Evolutionary conservation across 2,888 invertebrate genomes (phyloP), one percentile per base, ranked within the genome.

Genomic region (Papilio protenor): DNA sequence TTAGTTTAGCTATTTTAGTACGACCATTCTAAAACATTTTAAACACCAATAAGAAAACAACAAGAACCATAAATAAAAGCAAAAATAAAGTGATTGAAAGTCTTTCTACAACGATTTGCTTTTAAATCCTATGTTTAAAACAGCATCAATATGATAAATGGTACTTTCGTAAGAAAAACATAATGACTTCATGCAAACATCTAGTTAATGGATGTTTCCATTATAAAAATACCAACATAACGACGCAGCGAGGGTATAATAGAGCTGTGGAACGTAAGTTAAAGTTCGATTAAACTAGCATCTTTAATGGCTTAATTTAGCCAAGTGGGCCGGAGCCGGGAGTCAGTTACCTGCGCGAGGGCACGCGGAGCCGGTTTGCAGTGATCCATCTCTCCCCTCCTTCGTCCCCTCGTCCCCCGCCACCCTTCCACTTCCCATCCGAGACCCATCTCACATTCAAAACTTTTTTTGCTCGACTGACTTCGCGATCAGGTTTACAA

Each of bases 291-390:
- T 89, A 89, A 85, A 88, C 88, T 88, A 87, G 86, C 88, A n/a
- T 90, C 87, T 91, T 92, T 93, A 91, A 93, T 91, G 90, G 90
- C 93, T 93, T 92, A 92, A 93, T 93, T 92, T 91, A 91, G 88
- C 88, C 87, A 86, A 85, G 86, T 81, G 81, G 82, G 82, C 82
- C 82, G 83, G 83, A 82, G 83, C 82, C 82, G 83, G 83, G 87
- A 91, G 91, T 91, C 91, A 90, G 90, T 93, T 94, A 93, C 93
- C 94, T 94, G 94, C 92, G 94, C 92, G 84, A 84, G 91, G 91
- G 92, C 92, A 89, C 84, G 89, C 85, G 45, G 76, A 84, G 85
- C 94, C 94, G 94, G 94, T 94, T 91, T 85, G 87, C 87, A 86
- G 83, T 83, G 89, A 89, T 89, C 88, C 87, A 83, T 85, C 81